Base-by-base conservation (phyloP, 2,113 vertebrate genomes). In the Zapus hudsonius region DNA sequence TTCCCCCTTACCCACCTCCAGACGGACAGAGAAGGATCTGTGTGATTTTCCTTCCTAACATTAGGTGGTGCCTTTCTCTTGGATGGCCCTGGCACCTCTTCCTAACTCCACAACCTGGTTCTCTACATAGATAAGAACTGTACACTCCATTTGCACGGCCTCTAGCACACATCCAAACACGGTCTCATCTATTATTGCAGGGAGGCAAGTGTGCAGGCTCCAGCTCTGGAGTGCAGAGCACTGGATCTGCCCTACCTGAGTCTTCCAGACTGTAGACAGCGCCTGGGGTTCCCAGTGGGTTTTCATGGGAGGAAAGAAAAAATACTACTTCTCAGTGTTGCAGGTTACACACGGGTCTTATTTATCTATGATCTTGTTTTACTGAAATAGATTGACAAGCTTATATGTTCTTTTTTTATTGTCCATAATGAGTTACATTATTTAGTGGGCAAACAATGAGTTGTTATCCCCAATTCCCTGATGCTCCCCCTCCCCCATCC, bases 191-290 rank as follows among this genome's bases (percentile, higher is more conserved):
- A 44, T 4, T n/a, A 33, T 59, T 3, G 7, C 44, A 72, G 59
- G 59, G 12, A 61, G 59, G 59, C 9, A 36, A 4, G 5, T 20
- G 1, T 38, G 29, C 27, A 44, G 6, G 17, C 20, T 10, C 12
- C 52, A 52, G 52, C 31, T 33, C 33, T 38, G 44, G 59, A 44
- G 23, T 7, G 13, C 57, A 64, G 31, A 55, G 64, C 0, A 5
- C 29, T 6, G 38, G 33, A 29, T 1, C 7, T 2, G 4, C 1
- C 33, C 31, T 27, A 4, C 59, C 31, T 36, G 4, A 9, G 36
- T 64, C n/a, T 55, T 44, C 33, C 40, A 10, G 31, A 7, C 25
- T 73, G 25, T 3, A 23, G 29, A 20, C 33, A n/a, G 15, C 3
- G 17, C 47, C 20, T 64, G 36, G 31, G 61, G 36, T 7, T 27